Conservation (phyloP, 2,888 invertebrate species). For the Sarcophaga caerulescens region DNA sequence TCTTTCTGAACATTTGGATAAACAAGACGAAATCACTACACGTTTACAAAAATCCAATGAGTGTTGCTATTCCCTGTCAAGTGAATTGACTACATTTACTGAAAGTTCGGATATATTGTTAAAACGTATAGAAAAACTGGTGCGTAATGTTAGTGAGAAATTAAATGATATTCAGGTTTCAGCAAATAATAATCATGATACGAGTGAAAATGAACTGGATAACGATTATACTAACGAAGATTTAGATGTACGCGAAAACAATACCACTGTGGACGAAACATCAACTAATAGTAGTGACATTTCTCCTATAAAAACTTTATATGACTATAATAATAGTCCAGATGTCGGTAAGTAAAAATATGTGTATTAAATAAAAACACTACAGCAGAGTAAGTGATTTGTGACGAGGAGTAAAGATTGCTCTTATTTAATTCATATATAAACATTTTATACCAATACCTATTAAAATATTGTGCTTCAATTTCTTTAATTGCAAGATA, state of each 20-base stretch:
- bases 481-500: no score
- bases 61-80: constrained; percentile 75
- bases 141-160: constrained; percentile 73
- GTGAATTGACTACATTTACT: constrained; percentile 76
- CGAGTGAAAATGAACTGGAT: constrained; percentile 47
- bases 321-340: constrained; percentile 38
- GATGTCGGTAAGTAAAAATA: constrained; percentile 51
- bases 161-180: constrained; percentile 59
- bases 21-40: constrained; percentile 71
- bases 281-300: background rate
- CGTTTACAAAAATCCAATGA: constrained; percentile 67
- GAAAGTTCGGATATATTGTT: constrained; percentile 77
- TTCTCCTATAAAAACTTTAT: background rate
- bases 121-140: constrained; percentile 75
- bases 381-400: no score
- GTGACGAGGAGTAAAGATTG: no score
- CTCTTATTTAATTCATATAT: no score
- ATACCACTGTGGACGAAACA: background rate
- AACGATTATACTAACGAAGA: background rate
- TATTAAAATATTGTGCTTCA: no score
- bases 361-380: background rate
- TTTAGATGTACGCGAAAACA: background rate
- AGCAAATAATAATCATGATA: constrained; percentile 29
- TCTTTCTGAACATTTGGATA: constrained; percentile 72
- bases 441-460: no score